Conservation (phyloP, 1,140 invertebrate genomes). For the Sarcophaga peregrina region DNA sequence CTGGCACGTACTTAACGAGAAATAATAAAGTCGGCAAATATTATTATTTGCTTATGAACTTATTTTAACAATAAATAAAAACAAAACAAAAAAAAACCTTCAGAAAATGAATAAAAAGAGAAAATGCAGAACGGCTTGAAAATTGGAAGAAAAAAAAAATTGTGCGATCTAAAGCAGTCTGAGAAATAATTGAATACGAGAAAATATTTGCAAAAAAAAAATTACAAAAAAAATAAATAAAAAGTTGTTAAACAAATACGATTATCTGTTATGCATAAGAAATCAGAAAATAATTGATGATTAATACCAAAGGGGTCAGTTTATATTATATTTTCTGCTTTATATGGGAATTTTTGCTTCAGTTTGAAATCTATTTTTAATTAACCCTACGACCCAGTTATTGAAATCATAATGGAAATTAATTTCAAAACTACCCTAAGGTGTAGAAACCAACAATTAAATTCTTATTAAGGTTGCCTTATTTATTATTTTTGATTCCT, state of each 20-base stretch:
- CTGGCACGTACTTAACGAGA: conserved; percentile 47
- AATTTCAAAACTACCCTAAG: too few species aligned
- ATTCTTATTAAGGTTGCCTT: too few species aligned
- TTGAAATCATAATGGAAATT: too few species aligned
- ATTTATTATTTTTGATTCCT: too few species aligned
- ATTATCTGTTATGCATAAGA: background rate
- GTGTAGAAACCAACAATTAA: too few species aligned
- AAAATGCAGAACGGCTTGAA: background rate
- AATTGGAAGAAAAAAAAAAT: background rate
- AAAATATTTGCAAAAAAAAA: background rate
- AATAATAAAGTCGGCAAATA: conserved; percentile 36
- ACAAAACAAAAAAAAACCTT: too few species aligned
- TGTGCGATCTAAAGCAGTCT: background rate
- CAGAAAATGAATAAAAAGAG: background rate
- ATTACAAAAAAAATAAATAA: background rate
- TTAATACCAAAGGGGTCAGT: background rate
- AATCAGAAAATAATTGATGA: conserved; percentile 11
- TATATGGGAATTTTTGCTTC: too few species aligned
- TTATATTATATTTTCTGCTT: too few species aligned
- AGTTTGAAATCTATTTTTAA: too few species aligned
- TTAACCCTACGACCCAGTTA: too few species aligned
- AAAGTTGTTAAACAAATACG: too few species aligned
- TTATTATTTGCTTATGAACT: conserved; percentile 33
- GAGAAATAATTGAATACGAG: conserved; percentile 2
- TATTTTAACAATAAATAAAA: conserved; percentile 22